Conservation (phyloP, 2,113 vertebrate species). For the Syrmaticus mikado region DNA sequence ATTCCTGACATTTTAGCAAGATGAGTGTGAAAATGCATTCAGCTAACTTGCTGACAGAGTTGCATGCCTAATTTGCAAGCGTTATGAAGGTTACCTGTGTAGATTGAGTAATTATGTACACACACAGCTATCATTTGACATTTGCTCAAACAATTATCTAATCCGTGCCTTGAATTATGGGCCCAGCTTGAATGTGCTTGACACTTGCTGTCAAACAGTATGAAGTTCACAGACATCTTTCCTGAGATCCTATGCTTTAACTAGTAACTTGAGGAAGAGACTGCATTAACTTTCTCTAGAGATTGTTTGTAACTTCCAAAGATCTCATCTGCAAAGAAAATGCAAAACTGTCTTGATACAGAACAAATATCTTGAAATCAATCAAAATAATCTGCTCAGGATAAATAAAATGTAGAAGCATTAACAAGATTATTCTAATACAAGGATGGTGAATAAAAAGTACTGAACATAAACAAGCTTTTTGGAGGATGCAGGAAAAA, state of each 20-base stretch:
- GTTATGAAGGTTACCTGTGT: slow-evolving; percentile 7
- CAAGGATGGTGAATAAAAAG: fast-evolving
- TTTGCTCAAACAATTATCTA: slow-evolving; percentile 55
- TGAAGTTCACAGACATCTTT: slow-evolving; percentile 2
- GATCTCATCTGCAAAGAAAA: not conserved
- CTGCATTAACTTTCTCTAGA: not conserved
- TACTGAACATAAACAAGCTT: not conserved
- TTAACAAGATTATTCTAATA: not conserved
- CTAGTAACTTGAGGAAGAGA: not conserved
- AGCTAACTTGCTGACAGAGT: slow-evolving; percentile 29
- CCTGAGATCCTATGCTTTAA: not conserved
- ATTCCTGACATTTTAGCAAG: slow-evolving; percentile 1
- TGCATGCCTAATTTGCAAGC: slow-evolving; percentile 46
- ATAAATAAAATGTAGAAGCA: not conserved
- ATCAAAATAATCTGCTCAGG: not conserved
- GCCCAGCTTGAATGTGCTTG: slow-evolving; percentile 22
- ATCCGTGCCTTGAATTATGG: slow-evolving; percentile 37
- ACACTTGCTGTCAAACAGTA: not conserved
- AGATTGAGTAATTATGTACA: slow-evolving; percentile 67
- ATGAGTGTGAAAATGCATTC: slow-evolving; percentile 27
- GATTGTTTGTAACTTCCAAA: not conserved
- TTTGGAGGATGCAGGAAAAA: not conserved
- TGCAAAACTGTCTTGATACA: not conserved
- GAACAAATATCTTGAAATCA: not conserved
- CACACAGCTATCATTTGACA: slow-evolving; percentile 6